Evolutionary conservation across 2,113 vertebrate species (phyloP), one percentile per base, ranked within the genome.

Genomic region (Pedetes capensis): DNA sequence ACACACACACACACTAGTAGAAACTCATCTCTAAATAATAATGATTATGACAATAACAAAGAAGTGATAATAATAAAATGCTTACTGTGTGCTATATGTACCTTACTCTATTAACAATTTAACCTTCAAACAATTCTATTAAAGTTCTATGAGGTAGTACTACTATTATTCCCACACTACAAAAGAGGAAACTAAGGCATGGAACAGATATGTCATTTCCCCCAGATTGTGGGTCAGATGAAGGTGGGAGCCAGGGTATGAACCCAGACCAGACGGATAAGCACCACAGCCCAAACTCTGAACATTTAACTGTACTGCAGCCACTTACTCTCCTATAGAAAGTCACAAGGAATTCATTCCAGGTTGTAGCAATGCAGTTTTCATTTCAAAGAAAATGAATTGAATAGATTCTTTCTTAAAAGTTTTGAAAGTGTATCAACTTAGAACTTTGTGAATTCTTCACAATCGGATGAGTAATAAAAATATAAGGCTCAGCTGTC

Each of bases 361-460:
- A 83, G 25, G 23, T 27, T 20, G 3, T 51, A 71, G 1, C 27
- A 76, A 49, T 42, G 8, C 25, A 87, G 81, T 69, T 20, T 94
- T 44, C 29, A 14, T 78, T 75, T 92, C 59, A 68, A 93, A 85
- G 34, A n/a, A 88, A 66, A 71, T 14, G 6, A 64, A 29, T 16
- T 64, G 49, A 12, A 1, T 81, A 29, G 13, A 63, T 29, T 71
- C 9, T 37, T 84, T 81, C 53, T 5, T 8, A 42, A 71, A 85
- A 72, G 57, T 81, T 96, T 95, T 44, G 17, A 51, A 96, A 81
- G 17, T 82, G 27, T 14, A 18, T 25, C 37, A 74, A 14, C 72
- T 96, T 59, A 72, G 92, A 90, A 87, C 25, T 91, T 76, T 1
- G 11, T 87, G 12, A 88, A 39, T 87, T 91, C 49, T 76, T 72